Percentiles rank a stretch among this genome's conserved stretches.
Conservation (phyloP, 2,113 vertebrate genomes). For the Corythaeola cristata region DNA sequence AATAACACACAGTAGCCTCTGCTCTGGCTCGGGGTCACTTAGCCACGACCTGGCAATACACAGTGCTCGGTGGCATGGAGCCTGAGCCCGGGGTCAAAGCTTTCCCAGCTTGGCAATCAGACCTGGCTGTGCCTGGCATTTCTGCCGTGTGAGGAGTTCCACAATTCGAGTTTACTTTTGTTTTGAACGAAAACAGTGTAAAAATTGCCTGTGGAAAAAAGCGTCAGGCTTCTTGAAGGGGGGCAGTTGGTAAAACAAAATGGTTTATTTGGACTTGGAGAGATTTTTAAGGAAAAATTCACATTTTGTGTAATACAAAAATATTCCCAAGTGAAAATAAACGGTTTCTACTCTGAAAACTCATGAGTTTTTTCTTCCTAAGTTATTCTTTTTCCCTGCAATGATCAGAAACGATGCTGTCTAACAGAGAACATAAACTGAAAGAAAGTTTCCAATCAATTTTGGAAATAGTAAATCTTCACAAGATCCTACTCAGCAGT, state of each 20-base stretch:
- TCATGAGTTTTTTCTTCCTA: background rate
- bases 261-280: background rate
- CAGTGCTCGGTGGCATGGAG: background rate
- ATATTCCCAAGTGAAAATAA: background rate
- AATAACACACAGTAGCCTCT: background rate
- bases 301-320: background rate
- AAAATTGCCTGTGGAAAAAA: background rate
- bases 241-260: background rate
- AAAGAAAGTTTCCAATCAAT: background rate
- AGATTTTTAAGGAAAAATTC: background rate
- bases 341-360: background rate
- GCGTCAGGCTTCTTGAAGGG: background rate
- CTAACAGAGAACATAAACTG: background rate
- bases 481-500: too few relatives aligned
- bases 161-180: background rate
- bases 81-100: background rate
- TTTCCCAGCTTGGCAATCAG: background rate
- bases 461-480: background rate
- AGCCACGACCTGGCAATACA: accelerated
- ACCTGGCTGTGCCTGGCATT: background rate
- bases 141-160: background rate
- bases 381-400: background rate
- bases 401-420: background rate
- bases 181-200: background rate
- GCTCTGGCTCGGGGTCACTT: background rate